Evolutionary conservation across 2,797 vertebrate species (phyloP).

Genomic region (Catostomus latipinnis): DNA sequence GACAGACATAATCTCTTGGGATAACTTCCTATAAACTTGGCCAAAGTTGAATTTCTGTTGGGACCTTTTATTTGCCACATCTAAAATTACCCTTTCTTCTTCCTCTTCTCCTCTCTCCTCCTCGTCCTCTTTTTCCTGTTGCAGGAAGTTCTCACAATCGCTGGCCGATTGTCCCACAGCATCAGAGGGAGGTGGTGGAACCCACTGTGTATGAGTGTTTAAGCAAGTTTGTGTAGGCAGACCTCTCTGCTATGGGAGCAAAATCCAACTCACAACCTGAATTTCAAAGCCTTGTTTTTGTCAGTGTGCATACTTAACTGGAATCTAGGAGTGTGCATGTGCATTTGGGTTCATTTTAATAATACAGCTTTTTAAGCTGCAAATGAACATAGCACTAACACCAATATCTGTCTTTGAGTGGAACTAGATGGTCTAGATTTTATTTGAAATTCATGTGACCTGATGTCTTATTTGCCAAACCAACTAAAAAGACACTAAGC

Average conservation of each 20-base stretch:
- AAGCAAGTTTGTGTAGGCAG: not conserved
- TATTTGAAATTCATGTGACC: constrained; percentile 27
- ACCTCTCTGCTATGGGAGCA: not conserved
- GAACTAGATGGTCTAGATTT: not conserved
- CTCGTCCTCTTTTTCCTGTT: constrained; percentile 77
- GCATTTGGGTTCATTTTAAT: not conserved
- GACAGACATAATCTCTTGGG: constrained; percentile 58
- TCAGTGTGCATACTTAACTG: not conserved
- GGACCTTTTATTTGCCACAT: constrained; percentile 46
- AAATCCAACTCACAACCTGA: not conserved
- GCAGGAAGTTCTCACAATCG: constrained; percentile 85
- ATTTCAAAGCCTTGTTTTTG: too few species aligned
- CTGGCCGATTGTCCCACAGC: constrained; percentile 70
- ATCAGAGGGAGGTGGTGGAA: constrained; percentile 64
- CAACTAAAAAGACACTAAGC: constrained; percentile 17
- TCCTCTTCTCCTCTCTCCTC: constrained; percentile 56
- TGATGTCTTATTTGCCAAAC: constrained; percentile 11
- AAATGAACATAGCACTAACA: constrained; percentile 5
- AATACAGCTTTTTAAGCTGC: not conserved
- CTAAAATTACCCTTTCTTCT: constrained; percentile 70
- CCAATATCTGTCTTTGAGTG: constrained; percentile 9
- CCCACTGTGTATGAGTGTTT: not conserved
- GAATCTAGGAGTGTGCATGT: not conserved
- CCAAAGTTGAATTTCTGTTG: constrained; percentile 57
- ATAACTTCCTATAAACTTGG: constrained; percentile 55